phyloP scores from a whole-genome alignment of 2,113 vertebrate species.

The Carassius gibelio region DNA sequence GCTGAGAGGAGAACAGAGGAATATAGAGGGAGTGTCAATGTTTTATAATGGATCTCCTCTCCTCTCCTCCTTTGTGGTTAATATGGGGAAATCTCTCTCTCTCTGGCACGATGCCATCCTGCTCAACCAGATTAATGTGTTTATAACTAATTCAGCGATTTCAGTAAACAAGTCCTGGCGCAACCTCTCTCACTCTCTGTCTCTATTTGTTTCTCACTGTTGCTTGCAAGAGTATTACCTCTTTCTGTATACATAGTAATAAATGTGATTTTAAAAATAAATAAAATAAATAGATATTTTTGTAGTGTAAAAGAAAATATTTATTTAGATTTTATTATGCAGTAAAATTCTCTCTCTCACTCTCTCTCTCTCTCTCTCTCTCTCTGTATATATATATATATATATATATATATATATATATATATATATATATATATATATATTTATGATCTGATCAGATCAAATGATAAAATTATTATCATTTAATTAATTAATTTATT shows the following conservation, averaged over 20 bases:
- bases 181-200: slow-evolving; percentile 18
- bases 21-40: not conserved
- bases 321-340: too few relatives aligned
- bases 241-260: not conserved
- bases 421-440: too few relatives aligned
- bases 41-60: not conserved
- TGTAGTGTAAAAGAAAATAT: not conserved
- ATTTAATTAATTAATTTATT: too few relatives aligned
- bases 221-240: not conserved
- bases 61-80: not conserved
- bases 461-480: too few relatives aligned
- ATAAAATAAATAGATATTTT: not conserved
- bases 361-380: too few relatives aligned
- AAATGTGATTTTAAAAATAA: not conserved
- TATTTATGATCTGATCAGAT: too few relatives aligned
- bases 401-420: too few relatives aligned
- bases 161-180: slow-evolving; percentile 50
- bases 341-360: not conserved
- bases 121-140: slow-evolving; percentile 52
- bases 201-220: slow-evolving; percentile 7
- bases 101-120: slow-evolving; percentile 31
- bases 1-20: not conserved
- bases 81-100: not conserved
- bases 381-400: too few relatives aligned
- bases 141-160: slow-evolving; percentile 58